phyloP scores from a whole-genome alignment of 2,113 vertebrate genomes.

The Larimichthys crocea region DNA sequence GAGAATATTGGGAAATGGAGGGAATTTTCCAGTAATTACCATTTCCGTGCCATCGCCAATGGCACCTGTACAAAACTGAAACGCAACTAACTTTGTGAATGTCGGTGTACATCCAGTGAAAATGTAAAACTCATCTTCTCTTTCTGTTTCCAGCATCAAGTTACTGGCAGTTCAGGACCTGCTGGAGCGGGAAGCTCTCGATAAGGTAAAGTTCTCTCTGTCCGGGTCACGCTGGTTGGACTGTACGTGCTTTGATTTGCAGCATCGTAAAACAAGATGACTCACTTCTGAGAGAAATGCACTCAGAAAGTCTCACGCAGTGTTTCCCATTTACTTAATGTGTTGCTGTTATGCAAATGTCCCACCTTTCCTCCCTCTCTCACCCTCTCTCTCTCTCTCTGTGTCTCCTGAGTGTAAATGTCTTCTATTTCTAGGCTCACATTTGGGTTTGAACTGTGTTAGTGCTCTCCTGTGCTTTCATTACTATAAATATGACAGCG shows the following conservation, averaged over 20 bases:
- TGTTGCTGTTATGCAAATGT: constrained; percentile 32
- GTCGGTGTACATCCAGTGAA: neutral
- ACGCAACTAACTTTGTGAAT: neutral
- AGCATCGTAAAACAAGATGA: constrained; percentile 27
- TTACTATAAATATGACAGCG: constrained; percentile 59
- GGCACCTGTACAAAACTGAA: neutral
- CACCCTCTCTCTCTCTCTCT: neutral
- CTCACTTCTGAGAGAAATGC: neutral
- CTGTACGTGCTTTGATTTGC: constrained; percentile 5
- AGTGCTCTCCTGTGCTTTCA: constrained; percentile 28
- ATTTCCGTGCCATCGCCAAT: too few relatives aligned
- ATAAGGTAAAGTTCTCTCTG: constrained; percentile 88
- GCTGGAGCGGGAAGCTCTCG: constrained; percentile 90
- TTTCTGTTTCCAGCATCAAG: constrained; percentile 89
- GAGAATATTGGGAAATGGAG: neutral
- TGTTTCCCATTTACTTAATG: constrained; percentile 19
- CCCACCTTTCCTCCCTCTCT: neutral
- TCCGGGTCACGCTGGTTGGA: neutral
- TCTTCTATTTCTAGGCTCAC: constrained; percentile 34
- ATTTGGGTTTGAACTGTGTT: constrained; percentile 42
- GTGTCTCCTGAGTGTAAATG: neutral
- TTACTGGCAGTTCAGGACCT: constrained; percentile 96
- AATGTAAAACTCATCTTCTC: neutral
- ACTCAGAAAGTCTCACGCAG: neutral
- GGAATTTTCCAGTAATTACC: neutral